Percentiles rank a stretch among this genome's conserved stretches.
phyloP scores from a whole-genome alignment of 2,113 vertebrate species.

The Brachyhypopomus occidentalis region DNA sequence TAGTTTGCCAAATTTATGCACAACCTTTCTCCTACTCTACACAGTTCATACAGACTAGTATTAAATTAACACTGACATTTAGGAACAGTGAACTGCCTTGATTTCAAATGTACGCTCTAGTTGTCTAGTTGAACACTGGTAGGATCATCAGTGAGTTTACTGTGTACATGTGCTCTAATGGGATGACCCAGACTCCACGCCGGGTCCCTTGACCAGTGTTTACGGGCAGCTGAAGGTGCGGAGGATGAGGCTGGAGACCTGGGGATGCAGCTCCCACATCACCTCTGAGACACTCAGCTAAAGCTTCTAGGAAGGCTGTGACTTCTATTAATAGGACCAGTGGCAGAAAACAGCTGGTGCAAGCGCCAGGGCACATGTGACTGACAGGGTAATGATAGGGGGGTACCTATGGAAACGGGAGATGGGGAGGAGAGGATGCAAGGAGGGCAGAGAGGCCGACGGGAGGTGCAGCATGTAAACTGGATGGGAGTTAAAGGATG shows the following conservation, averaged over 20 bases:
- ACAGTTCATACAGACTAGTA: background rate
- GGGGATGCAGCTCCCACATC: constrained; percentile 42
- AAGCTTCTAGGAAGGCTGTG: constrained; percentile 57
- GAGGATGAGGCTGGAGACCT: background rate
- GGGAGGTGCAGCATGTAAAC: constrained; percentile 22
- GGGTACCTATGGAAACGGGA: constrained; percentile 41
- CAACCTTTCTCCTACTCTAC: background rate
- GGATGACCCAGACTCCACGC: background rate
- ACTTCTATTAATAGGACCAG: constrained; percentile 75
- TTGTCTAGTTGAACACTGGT: too few relatives aligned
- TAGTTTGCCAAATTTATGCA: background rate
- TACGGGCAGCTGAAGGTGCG: background rate
- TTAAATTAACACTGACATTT: too few relatives aligned
- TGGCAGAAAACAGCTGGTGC: constrained; percentile 75
- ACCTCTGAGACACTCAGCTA: constrained; percentile 63
- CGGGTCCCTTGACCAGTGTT: background rate
- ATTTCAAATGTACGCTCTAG: too few relatives aligned
- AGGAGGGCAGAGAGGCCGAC: constrained; percentile 10
- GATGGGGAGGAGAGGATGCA: constrained; percentile 51
- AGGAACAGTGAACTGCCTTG: too few relatives aligned
- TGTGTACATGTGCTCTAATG: background rate
- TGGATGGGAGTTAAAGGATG: constrained; percentile 6
- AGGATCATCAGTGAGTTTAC: too few relatives aligned
- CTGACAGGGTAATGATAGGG: constrained; percentile 72
- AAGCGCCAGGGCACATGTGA: constrained; percentile 66